Conservation (phyloP, 37 sponge, comb jelly and placozoan species). For the Halichondria panicea region DNA sequence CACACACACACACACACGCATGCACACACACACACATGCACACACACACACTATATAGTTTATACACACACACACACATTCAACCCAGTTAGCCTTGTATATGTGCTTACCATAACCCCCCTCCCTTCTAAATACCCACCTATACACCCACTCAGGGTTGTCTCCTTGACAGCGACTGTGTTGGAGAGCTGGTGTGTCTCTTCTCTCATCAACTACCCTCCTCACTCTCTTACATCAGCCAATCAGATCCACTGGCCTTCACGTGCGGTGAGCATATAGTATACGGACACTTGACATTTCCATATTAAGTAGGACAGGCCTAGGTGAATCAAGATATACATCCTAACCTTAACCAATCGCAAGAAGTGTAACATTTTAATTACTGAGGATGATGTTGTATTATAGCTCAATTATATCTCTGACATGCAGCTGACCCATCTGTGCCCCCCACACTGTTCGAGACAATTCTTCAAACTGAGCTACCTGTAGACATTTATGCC, state of each 20-base stretch:
- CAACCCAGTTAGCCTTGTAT: too few species aligned
- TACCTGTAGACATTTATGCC: constrained; percentile 20
- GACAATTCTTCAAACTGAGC: constrained; percentile 12
- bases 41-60: too few species aligned
- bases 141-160: constrained; percentile 59
- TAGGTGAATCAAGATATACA: too few species aligned
- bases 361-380: too few species aligned
- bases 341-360: too few species aligned
- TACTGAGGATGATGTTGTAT: too few species aligned
- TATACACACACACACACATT: not conserved
- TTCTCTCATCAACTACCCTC: constrained; percentile 63
- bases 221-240: constrained; percentile 71
- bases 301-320: too few species aligned
- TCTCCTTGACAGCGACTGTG: constrained; percentile 62
- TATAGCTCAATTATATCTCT: too few species aligned
- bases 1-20: too few species aligned
- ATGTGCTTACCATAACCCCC: too few species aligned
- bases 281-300: not conserved
- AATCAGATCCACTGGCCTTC: constrained; percentile 33
- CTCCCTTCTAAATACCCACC: too few species aligned
- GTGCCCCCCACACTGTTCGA: constrained; percentile 15
- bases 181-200: constrained; percentile 65
- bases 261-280: constrained; percentile 57
- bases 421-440: constrained; percentile 20
- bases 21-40: too few species aligned